Conservation (phyloP, 30 jellyfish, hydroid and myxozoan species). For the Nemopilema nomurai region DNA sequence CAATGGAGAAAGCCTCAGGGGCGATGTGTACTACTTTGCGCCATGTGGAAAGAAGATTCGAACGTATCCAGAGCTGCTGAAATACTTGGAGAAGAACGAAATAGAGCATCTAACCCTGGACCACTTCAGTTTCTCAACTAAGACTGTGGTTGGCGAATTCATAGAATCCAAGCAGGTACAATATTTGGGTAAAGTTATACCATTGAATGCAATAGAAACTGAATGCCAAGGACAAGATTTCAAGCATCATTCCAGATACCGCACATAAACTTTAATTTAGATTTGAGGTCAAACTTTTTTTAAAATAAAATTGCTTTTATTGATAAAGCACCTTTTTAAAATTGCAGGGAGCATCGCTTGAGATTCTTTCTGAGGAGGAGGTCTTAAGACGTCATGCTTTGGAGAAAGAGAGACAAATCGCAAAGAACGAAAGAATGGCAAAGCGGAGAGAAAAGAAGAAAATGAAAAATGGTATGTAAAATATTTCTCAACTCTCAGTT, state of each 20-base stretch:
- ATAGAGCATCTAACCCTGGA: slow-evolving; percentile 68
- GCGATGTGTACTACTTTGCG: slow-evolving; percentile 96
- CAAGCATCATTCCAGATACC: too few relatives aligned
- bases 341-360: slow-evolving; percentile 85
- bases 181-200: background rate
- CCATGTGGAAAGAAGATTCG: slow-evolving; percentile 97
- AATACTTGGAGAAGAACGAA: slow-evolving; percentile 76
- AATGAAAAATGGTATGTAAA: slow-evolving; percentile 43
- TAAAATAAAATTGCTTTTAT: too few relatives aligned
- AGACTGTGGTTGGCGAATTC: slow-evolving; percentile 92
- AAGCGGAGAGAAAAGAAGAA: slow-evolving; percentile 72
- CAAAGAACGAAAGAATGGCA: slow-evolving; percentile 51
- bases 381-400: slow-evolving; percentile 56
- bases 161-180: slow-evolving; percentile 89
- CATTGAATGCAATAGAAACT: too few relatives aligned
- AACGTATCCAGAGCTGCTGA: slow-evolving; percentile 90
- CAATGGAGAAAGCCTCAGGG: slow-evolving; percentile 92
- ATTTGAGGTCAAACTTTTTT: background rate
- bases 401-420: slow-evolving; percentile 72
- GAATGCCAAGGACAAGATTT: too few relatives aligned
- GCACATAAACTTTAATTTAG: background rate
- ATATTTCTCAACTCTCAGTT: background rate
- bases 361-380: slow-evolving; percentile 78
- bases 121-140: slow-evolving; percentile 94
- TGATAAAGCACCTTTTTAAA: too few relatives aligned